Evolutionary conservation across 2,797 vertebrate genomes (phyloP), one percentile per base, ranked within the genome.

Genomic region (Oreonectes daqikongensis): DNA sequence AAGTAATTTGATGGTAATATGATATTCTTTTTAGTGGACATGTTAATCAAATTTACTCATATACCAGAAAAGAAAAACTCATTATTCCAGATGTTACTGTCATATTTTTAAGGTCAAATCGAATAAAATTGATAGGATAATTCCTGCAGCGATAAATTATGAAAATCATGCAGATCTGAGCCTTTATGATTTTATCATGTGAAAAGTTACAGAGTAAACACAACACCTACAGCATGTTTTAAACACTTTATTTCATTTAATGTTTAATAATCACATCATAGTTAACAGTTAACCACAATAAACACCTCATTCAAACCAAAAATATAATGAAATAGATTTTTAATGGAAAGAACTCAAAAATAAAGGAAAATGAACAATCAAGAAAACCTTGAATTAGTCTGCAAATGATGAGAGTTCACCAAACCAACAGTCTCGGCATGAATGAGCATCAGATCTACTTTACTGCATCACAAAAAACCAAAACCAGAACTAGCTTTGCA

Each of bases 241-340:
- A 53, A 79, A 79, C 72, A 79, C 69, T 77, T 76, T 75, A 63
- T 84, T 84, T 84, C 90, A 92, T 93, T 91, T 87, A 83, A 89
- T 90, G 88, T 92, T 93, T 90, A 92, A 91, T 92, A 89, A 92
- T 91, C 91, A 93, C 91, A 90, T 92, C 90, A 93, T 93, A 94
- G 91, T 92, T 90, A 92, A 93, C 93, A 92, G 89, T 84, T 90
- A 90, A 93, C 89, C 90, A 94, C 92, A 93, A 91, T 90, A 86
- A 93, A 92, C 89, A 93, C 89, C 81, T 90, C 86, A 86, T 87
- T 89, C 85, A 91, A 92, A 87, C 87, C 70, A 81, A 72, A 88
- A 90, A 89, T 69, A 84, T 82, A 86, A 83, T 59, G 50, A 81
- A 73, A 76, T 83, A 84, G 67, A 86, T 88, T 86, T 88, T 86